Evolutionary conservation across 1,140 invertebrate species (phyloP), one percentile per base, ranked within the genome.

Genomic region (Achatina immaculata): DNA sequence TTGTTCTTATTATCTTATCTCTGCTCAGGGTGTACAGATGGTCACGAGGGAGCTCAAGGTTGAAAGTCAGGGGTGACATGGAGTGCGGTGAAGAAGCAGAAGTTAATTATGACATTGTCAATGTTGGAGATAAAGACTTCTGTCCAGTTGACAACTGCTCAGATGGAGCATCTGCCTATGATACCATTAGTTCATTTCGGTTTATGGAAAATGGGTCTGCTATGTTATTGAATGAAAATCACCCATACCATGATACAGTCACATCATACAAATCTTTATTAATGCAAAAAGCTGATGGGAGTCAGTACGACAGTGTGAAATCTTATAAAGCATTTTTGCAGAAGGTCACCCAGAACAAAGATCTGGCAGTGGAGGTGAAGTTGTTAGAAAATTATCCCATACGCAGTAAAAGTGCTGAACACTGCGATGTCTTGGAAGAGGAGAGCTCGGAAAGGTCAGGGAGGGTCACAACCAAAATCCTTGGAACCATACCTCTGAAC

Each of bases 301-400:
- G 76, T 16, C 78, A 81, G 40, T 83, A 83, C 48, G 82, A 80
- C 51, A 83, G 78, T 43, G 82, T 83, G 6, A 80, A 83, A 31
- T 83, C 82, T 19, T 83, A 83, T 78, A 83, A 83, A 74, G 79
- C 82, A 21, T 83, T 83, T 58, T 68, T 83, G 31, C 51, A 83
- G 69, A 68, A 77, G n/a, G 62, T 76, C 24, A 83, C 80, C 19
- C 68, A 82, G 77, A 62, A 72, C 31, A 83, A 72, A 11, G 83
- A 84, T n/a, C 48, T 82, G 42, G 83, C 82, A 9, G 82, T 84
- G 28, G 81, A 84, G 36, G 83, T 84, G 58, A 80, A 82, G 24
- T 75, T 82, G 19, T 71, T 83, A 45, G 45, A 81, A 28, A 71
- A 83, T 42, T 83, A 83, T 36, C 68, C 65, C 11, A 71, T 80